Conservation (phyloP, 53 echinoderm and acorn worm species). For the Arbacia lixula region DNA sequence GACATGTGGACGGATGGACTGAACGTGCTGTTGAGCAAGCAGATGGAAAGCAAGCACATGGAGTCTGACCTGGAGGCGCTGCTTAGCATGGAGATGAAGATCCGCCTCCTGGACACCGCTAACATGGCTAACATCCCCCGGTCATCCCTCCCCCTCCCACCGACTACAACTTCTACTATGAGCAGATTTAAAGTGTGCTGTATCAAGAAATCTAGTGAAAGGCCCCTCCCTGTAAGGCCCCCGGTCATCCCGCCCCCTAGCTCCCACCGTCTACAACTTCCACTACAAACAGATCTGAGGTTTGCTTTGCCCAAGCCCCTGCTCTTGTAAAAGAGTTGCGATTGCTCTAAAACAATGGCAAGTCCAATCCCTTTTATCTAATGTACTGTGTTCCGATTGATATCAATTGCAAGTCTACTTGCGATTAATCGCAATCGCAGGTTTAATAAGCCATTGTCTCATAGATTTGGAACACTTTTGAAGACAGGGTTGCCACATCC, state of each 20-base stretch:
- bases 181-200: background rate
- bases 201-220: background rate
- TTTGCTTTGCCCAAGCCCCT: no score
- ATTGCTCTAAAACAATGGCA: no score
- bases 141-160: constrained; percentile 85
- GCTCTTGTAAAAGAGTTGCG: no score
- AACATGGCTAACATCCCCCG: constrained; percentile 92
- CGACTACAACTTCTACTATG: constrained; percentile 95
- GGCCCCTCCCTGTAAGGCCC: constrained; percentile 63
- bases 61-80: constrained; percentile 88
- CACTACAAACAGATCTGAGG: constrained; percentile 63
- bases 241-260: constrained; percentile 82
- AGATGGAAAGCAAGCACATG: constrained; percentile 84
- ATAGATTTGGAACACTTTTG: no score
- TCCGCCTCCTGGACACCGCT: constrained; percentile 94
- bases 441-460: no score
- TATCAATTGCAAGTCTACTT: no score
- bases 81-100: constrained; percentile 97
- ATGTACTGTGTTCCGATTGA: no score
- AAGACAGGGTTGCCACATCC: no score
- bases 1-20: constrained; percentile 99
- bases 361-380: no score
- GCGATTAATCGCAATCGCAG: no score
- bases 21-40: constrained; percentile 78
- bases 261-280: constrained; percentile 88